Evolutionary conservation across 1,140 invertebrate genomes (phyloP).

Genomic region (Scylla paramamosain): DNA sequence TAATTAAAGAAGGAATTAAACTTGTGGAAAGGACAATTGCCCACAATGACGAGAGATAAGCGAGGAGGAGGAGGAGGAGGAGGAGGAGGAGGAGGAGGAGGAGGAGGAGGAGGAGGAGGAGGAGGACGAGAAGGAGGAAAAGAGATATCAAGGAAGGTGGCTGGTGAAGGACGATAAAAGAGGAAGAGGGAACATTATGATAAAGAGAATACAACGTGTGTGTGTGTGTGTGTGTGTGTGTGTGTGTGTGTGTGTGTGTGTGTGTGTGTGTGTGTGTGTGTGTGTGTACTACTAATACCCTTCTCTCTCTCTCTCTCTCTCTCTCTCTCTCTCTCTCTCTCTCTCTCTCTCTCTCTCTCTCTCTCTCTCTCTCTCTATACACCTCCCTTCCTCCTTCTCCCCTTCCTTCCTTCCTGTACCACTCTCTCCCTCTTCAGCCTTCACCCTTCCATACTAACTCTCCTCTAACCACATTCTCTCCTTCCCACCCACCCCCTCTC

Average conservation of each 20-base stretch:
- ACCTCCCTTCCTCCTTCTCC: background rate
- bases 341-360: background rate
- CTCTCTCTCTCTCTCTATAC: background rate
- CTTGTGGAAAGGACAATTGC: background rate
- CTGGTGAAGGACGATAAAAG: no score
- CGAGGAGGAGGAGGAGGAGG: background rate
- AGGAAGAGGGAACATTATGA: no score
- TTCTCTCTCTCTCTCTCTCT: background rate
- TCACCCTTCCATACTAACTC: no score
- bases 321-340: constrained; percentile 3
- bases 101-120: background rate
- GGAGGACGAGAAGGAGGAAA: background rate
- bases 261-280: no score
- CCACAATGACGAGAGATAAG: background rate
- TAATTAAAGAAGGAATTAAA: background rate
- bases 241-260: background rate
- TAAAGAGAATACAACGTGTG: background rate
- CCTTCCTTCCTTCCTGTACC: background rate
- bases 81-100: background rate
- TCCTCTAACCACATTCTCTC: no score
- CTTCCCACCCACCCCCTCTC: background rate
- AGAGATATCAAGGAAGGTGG: background rate
- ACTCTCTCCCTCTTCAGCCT: no score
- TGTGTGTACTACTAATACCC: no score
- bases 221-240: background rate